Percentiles rank a stretch among this genome's conserved stretches.
phyloP scores from a whole-genome alignment of 1,140 invertebrate species.

The Bombus cullumanus region DNA sequence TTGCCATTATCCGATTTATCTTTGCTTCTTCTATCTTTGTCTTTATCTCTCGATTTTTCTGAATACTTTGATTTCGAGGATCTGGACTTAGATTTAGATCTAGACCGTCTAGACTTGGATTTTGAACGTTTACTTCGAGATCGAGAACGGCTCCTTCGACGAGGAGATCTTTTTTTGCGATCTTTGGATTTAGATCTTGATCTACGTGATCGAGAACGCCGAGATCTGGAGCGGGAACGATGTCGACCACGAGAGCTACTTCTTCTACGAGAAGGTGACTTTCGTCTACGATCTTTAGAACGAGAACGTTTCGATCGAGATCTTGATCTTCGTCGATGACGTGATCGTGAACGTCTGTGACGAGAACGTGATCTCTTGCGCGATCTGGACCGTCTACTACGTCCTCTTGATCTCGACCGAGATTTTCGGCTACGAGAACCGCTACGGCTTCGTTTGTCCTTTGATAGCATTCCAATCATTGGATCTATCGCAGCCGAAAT shows the following conservation, averaged over 20 bases:
- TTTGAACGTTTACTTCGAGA: conserved; percentile 83
- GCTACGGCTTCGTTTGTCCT: conserved; percentile 89
- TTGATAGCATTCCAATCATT: conserved; percentile 91
- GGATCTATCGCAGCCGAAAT: conserved; percentile 97
- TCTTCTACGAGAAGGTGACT: conserved; percentile 79
- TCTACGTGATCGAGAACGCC: conserved; percentile 78
- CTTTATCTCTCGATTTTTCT: conserved; percentile 80
- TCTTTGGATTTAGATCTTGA: conserved; percentile 84
- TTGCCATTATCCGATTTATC: conserved; percentile 82
- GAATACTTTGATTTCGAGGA: conserved; percentile 80
- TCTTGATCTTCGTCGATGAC: conserved; percentile 78
- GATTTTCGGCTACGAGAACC: conserved; percentile 84
- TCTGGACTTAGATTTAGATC: conserved; percentile 80
- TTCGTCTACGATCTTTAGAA: conserved; percentile 81
- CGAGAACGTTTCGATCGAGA: conserved; percentile 83
- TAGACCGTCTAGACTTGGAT: conserved; percentile 78
- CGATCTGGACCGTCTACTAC: conserved; percentile 82
- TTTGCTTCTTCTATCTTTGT: conserved; percentile 78
- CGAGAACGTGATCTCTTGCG: conserved; percentile 85
- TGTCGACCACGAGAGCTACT: conserved; percentile 77
- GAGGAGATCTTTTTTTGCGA: conserved; percentile 78
- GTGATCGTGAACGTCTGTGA: conserved; percentile 83
- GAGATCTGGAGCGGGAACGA: conserved; percentile 78
- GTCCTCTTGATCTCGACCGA: conserved; percentile 85
- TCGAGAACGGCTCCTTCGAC: conserved; percentile 79